A percentile compares a stretch with the other conserved stretches of the same genome.
Evolutionary conservation across 2,888 invertebrate genomes (phyloP).

Genomic region (Tachina fera): DNA sequence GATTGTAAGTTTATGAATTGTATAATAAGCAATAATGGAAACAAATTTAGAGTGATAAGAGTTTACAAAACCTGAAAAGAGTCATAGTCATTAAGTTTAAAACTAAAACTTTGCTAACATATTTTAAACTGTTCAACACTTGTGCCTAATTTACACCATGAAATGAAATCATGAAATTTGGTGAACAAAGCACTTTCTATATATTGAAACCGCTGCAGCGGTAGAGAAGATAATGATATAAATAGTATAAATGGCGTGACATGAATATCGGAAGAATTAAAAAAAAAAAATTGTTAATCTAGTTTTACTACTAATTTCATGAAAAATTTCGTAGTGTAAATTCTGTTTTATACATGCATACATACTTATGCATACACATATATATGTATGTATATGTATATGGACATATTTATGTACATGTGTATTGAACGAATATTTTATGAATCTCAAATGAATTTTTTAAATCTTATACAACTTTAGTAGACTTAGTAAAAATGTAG

Average conservation of each 20-base stretch:
- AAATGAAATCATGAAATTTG: no score
- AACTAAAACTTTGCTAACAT: slow-evolving; percentile 25
- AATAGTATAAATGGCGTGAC: no score
- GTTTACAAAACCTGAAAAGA: slow-evolving; percentile 13
- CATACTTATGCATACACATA: neutral
- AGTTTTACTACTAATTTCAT: no score
- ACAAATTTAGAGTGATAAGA: slow-evolving; percentile 41
- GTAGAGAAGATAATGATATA: no score
- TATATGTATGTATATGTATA: neutral
- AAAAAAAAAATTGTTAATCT: no score
- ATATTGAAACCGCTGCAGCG: no score
- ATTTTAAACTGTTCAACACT: no score
- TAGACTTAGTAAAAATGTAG: neutral
- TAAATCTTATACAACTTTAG: slow-evolving; percentile 13
- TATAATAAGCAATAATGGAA: slow-evolving; percentile 49
- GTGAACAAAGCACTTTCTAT: no score
- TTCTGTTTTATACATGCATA: no score
- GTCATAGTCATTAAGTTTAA: slow-evolving; percentile 40
- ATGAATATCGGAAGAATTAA: no score
- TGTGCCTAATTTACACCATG: no score
- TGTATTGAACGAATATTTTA: slow-evolving; percentile 3
- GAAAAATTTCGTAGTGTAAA: no score
- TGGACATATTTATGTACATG: neutral
- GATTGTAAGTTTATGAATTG: neutral
- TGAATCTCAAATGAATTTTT: slow-evolving; percentile 36